Percentiles rank a stretch among this genome's conserved stretches.
Evolutionary conservation across 2,888 invertebrate species (phyloP).

Genomic region (Galerucella calmariensis): DNA sequence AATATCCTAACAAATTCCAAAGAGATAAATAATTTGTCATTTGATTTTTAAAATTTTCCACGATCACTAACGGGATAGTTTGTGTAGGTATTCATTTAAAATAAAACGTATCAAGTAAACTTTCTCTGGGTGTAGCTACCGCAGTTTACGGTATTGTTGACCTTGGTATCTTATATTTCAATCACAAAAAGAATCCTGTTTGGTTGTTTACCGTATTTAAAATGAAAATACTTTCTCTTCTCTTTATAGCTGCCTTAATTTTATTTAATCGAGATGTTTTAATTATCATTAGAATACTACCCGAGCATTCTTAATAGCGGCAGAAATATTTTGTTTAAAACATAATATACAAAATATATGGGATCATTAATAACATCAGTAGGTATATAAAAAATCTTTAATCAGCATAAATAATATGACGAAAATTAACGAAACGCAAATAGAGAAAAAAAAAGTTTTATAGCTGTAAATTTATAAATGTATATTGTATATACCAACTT

Average conservation of each 20-base stretch:
- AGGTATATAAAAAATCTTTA: no score
- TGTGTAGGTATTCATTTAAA: background rate
- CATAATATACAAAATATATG: background rate
- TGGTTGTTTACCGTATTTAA: background rate
- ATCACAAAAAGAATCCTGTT: slow-evolving; percentile 6
- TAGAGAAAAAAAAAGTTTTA: no score
- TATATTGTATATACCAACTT: no score
- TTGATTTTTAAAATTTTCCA: no score
- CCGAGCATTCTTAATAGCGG: background rate
- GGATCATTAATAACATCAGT: no score
- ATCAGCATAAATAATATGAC: no score
- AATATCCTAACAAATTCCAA: no score
- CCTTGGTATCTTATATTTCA: slow-evolving; percentile 11
- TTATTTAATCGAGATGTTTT: background rate
- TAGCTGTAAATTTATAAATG: no score
- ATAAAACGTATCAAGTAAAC: background rate
- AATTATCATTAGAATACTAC: background rate
- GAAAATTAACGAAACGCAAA: no score
- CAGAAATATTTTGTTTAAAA: background rate
- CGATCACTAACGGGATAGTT: background rate
- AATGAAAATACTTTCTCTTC: slow-evolving; percentile 12
- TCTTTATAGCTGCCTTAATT: background rate
- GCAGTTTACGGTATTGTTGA: background rate
- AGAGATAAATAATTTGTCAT: no score
- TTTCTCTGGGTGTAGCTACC: slow-evolving; percentile 8